Evolutionary conservation across 2,113 vertebrate genomes (phyloP).

Genomic region (Zapus hudsonius): DNA sequence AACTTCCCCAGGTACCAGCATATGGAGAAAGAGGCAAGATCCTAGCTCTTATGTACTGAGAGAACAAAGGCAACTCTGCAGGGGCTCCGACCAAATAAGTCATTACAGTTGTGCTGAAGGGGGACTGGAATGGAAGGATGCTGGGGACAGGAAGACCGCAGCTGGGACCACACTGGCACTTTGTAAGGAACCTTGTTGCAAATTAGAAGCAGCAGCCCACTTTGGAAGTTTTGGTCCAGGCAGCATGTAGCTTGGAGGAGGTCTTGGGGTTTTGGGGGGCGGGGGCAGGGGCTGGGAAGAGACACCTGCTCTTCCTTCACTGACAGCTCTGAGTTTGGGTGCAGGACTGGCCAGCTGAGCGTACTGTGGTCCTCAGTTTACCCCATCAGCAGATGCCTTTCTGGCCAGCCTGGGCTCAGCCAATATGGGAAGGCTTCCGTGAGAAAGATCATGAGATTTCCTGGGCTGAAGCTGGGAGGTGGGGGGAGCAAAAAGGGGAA

Average conservation of each 20-base stretch:
- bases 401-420: not conserved
- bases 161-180: not conserved
- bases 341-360: not conserved
- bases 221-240: not conserved
- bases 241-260: not conserved
- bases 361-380: not conserved
- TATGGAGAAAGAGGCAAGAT: conserved; percentile 3
- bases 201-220: not conserved
- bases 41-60: not conserved
- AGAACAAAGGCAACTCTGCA: not conserved
- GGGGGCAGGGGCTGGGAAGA: no score
- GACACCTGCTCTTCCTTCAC: not conserved
- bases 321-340: not conserved
- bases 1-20: not conserved
- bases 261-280: not conserved
- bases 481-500: not conserved
- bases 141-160: not conserved
- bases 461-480: not conserved
- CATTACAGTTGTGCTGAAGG: not conserved
- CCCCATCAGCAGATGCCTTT: not conserved
- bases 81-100: not conserved
- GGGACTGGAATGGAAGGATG: not conserved
- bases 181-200: not conserved
- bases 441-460: conserved; percentile 23
- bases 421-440: conserved; percentile 17